Base-by-base conservation (phyloP, 1,140 invertebrate genomes). In the Batillaria attramentaria region DNA sequence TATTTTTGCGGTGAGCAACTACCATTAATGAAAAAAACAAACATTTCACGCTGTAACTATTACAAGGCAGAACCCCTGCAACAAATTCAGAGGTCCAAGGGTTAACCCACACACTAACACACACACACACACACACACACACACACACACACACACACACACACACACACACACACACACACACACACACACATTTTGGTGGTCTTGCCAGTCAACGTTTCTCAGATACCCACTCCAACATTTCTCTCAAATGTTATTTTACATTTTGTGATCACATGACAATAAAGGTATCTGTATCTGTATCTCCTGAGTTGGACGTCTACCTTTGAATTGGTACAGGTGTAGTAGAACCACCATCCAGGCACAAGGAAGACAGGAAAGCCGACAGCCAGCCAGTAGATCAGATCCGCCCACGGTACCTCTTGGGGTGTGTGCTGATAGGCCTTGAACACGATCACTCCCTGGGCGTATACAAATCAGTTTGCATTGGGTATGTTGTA, bases 371-470 rank as follows among this genome's bases (percentile, higher is more conserved):
- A 92, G 24, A 98, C 94, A 72, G 97, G 97, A 6, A 96, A 97
- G 0, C 95, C 94, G 3, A 97, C 96, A 83, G 98, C 97, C 31
- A 93, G 86, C 95, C 97, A 97, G 2, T 97, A 97, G 20, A 98
- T 85, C 6, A 94, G 92, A 89, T 98, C 97, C 0, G 97, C 97
- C 96, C 96, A 97, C 4, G 91, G 87, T 0, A 97, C 97, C 37
- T 93, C 94, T 28, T 98, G 90, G 1, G 96, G 96, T 87, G 97
- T 95, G 85, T 97, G 97, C 42, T 94, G 95, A 84, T 96, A 92
- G 6, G 97, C 89, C 1, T 96, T 96, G 87, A 97, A 97, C 1
- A 96, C 94, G 24, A 95, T 97, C 82, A 98, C 97, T 89, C 96
- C 96, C 89, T 94, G 84, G 35, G 82, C 83, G n/a, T n/a, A n/a